A percentile compares a stretch with the other conserved stretches of the same genome.
phyloP scores from a whole-genome alignment of 2,888 invertebrate genomes.

The Limnephilus marmoratus region DNA sequence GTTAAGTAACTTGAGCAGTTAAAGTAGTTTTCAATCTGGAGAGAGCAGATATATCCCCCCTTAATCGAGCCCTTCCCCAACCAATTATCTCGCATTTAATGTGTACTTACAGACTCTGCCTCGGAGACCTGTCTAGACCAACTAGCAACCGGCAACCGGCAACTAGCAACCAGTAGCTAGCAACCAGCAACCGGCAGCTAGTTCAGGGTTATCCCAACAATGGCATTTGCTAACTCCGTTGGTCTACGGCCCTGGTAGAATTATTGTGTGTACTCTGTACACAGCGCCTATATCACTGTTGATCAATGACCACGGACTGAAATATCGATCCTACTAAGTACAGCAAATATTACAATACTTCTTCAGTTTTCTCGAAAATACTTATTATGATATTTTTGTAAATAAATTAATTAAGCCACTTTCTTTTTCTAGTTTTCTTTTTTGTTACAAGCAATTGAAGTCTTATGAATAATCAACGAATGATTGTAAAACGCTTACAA shows the following conservation, averaged over 20 bases:
- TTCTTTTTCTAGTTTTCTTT: no score
- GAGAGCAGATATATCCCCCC: background rate
- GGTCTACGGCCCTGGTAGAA: background rate
- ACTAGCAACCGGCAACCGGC: background rate
- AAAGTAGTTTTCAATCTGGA: background rate
- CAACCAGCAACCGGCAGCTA: background rate
- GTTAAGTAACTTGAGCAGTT: background rate
- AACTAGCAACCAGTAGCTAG: background rate
- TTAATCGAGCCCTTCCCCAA: background rate
- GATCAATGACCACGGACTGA: background rate
- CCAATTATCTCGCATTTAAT: background rate
- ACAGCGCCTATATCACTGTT: background rate
- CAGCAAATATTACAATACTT: background rate
- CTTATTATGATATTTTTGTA: background rate
- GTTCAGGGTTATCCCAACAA: background rate
- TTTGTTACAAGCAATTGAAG: no score
- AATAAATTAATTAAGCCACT: no score
- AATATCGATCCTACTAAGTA: background rate
- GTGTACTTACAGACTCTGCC: background rate
- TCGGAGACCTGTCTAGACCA: background rate
- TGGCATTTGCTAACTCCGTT: background rate
- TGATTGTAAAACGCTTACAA: no score
- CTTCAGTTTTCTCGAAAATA: background rate
- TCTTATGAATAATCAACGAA: no score
- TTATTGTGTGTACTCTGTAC: background rate